Conservation (phyloP, 2,797 vertebrate species). For the Rallus crepitans region DNA sequence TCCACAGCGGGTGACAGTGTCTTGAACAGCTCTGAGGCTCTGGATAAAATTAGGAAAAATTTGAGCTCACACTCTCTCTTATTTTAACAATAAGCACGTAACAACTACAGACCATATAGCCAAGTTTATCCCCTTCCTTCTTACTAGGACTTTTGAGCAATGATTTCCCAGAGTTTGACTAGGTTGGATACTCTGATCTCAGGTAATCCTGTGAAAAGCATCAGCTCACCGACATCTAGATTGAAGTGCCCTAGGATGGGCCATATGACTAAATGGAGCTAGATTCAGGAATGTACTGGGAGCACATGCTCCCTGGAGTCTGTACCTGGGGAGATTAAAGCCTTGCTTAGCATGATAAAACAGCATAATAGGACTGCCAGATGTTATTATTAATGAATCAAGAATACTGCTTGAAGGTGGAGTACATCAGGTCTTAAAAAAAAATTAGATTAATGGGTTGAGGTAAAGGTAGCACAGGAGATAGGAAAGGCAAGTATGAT, state of each 20-base stretch:
- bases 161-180: neutral
- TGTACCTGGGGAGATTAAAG: neutral
- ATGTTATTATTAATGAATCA: neutral
- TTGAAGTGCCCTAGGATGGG: neutral
- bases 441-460: neutral
- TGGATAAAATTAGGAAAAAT: neutral
- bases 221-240: neutral
- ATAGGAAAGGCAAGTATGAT: neutral
- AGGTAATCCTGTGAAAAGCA: neutral
- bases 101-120: accelerated
- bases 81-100: neutral
- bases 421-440: neutral
- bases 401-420: neutral
- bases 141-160: neutral
- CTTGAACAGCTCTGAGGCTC: neutral
- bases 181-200: neutral
- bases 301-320: neutral
- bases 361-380: neutral
- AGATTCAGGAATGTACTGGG: neutral
- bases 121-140: neutral
- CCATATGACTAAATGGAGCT: neutral
- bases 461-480: neutral
- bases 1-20: neutral
- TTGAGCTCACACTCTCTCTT: neutral
- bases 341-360: neutral